phyloP scores from a whole-genome alignment of 2,888 invertebrate genomes.

The Augochlorella aurata region DNA sequence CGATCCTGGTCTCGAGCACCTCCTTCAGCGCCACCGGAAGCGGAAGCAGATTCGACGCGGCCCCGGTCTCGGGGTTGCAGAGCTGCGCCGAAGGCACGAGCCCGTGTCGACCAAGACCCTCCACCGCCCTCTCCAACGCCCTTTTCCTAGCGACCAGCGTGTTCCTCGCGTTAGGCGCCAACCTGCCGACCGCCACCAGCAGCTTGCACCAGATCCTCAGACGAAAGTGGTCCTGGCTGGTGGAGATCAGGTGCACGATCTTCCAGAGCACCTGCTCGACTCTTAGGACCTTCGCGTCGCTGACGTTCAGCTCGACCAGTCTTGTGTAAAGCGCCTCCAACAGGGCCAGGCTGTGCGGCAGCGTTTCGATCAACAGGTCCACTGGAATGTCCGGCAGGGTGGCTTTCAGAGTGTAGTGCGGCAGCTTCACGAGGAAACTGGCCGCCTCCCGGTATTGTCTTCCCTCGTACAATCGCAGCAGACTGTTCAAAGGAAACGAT shows the following conservation, averaged over 20 bases:
- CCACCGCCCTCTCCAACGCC: constrained; percentile 92
- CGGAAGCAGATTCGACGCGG: constrained; percentile 84
- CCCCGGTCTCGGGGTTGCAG: constrained; percentile 45
- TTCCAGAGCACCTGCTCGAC: constrained; percentile 94
- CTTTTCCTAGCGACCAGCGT: constrained; percentile 87
- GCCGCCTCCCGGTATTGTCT: constrained; percentile 95
- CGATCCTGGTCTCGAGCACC: constrained; percentile 92
- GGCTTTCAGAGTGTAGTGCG: constrained; percentile 90
- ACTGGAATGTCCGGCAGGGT: constrained; percentile 91
- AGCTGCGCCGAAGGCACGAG: constrained; percentile 83
- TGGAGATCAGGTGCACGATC: constrained; percentile 89
- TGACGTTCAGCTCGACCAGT: constrained; percentile 72
- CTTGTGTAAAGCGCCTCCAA: constrained; percentile 90
- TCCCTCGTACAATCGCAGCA: constrained; percentile 93
- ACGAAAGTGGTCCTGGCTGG: constrained; percentile 71
- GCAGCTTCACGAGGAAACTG: constrained; percentile 90
- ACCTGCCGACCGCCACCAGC: constrained; percentile 68
- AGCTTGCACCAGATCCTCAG: constrained; percentile 75
- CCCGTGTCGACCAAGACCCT: constrained; percentile 94
- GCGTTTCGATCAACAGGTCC: constrained; percentile 93
- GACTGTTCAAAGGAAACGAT: constrained; percentile 68
- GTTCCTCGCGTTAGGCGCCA: constrained; percentile 85
- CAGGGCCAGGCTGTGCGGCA: constrained; percentile 93
- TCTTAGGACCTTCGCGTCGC: constrained; percentile 81
- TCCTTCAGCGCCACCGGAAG: constrained; percentile 92